Conservation (phyloP, 2,888 invertebrate genomes). For the Arge pagana region DNA sequence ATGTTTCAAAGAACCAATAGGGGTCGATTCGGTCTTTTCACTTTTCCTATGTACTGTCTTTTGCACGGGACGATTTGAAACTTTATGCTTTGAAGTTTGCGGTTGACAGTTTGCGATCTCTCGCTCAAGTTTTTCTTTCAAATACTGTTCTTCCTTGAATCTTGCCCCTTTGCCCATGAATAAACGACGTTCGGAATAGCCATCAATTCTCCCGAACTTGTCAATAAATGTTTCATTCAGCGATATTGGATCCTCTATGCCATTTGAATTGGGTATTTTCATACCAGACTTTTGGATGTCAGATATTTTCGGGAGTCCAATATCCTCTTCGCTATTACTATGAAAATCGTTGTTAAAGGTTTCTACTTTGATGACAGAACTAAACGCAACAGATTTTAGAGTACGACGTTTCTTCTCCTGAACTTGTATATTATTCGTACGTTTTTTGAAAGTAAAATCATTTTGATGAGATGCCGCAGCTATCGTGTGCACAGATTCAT, state of each 20-base stretch:
- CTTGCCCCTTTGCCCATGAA: conserved; percentile 36
- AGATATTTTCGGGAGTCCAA: background rate
- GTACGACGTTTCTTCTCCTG: background rate
- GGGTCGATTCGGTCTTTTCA: too few relatives aligned
- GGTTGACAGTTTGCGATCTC: background rate
- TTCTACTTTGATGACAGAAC: background rate
- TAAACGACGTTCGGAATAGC: conserved; percentile 31
- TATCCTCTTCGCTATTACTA: background rate
- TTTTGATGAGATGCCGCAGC: background rate
- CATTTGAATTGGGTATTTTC: conserved; percentile 29
- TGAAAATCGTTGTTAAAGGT: background rate
- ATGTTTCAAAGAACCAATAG: too few relatives aligned
- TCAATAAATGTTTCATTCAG: conserved; percentile 27
- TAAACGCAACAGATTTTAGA: conserved; percentile 4
- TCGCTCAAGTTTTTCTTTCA: conserved; percentile 21
- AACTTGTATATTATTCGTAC: background rate
- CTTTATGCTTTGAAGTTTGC: background rate
- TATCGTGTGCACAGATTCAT: background rate
- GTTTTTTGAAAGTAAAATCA: background rate
- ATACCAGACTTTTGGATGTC: conserved; percentile 28
- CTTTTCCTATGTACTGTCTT: too few relatives aligned
- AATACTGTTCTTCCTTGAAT: conserved; percentile 36
- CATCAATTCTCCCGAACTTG: conserved; percentile 32
- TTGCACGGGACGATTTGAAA: too few relatives aligned
- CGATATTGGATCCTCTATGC: conserved; percentile 15